Evolutionary conservation across 2,113 vertebrate species (phyloP).

Genomic region (Erythrocercus mccallii): DNA sequence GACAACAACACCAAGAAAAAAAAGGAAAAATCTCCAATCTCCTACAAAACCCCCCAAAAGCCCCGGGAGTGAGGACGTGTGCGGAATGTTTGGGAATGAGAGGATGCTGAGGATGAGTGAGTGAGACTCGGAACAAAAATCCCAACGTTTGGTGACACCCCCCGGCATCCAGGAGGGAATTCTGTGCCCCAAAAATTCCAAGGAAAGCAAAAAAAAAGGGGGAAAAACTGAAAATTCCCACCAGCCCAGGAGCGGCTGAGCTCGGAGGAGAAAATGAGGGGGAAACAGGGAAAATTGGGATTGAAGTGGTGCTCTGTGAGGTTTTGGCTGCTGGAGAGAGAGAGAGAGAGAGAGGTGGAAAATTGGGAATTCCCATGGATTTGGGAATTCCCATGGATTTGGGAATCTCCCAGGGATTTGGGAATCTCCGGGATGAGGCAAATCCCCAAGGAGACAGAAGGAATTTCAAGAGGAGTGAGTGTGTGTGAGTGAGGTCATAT

Average conservation of each 20-base stretch:
- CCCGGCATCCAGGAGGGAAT: background rate
- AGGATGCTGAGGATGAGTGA: background rate
- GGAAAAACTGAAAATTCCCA: background rate
- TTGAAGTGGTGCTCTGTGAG: background rate
- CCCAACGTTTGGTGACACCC: background rate
- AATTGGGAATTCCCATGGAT: background rate
- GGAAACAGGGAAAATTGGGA: background rate
- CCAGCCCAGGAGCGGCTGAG: background rate
- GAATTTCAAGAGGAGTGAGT: background rate
- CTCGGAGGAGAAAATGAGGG: background rate
- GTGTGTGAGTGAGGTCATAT: background rate
- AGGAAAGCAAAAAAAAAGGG: background rate
- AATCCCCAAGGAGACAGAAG: background rate
- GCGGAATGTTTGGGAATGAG: background rate
- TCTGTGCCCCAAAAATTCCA: background rate
- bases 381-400: background rate
- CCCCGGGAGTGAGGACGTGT: background rate
- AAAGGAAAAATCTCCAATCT: background rate
- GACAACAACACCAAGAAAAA: background rate
- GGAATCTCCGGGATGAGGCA: background rate
- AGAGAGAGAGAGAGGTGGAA: background rate
- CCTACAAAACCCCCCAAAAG: background rate
- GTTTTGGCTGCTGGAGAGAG: background rate
- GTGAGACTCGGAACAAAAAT: background rate
- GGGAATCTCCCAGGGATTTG: background rate